Percentiles rank a stretch among this genome's conserved stretches.
Conservation (phyloP, 2,888 invertebrate genomes). For the Spilarctia lutea region DNA sequence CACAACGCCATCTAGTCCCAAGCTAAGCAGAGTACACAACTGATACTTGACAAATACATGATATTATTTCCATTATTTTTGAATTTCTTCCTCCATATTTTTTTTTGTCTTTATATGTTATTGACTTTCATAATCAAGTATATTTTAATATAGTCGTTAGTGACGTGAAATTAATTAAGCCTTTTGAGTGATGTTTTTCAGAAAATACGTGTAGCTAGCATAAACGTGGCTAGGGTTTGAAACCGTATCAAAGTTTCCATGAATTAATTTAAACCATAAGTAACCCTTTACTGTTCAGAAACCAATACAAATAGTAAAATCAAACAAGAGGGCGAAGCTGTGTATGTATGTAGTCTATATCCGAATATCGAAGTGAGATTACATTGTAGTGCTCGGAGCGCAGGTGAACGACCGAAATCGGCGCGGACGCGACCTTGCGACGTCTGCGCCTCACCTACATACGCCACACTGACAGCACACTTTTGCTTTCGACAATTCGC, state of each 20-base stretch:
- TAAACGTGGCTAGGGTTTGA: no score
- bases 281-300: neutral
- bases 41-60: no score
- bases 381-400: conserved; percentile 64
- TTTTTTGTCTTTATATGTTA: no score
- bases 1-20: no score
- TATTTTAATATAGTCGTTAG: no score
- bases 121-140: no score
- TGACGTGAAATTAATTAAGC: no score
- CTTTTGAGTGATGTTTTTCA: no score
- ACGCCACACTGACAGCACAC: conserved; percentile 80
- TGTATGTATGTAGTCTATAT: conserved; percentile 44
- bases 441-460: conserved; percentile 83
- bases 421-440: conserved; percentile 85
- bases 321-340: conserved; percentile 33
- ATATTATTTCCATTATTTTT: no score
- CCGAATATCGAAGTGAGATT: conserved; percentile 53
- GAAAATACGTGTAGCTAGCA: no score
- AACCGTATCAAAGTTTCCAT: neutral
- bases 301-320: conserved; percentile 3
- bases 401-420: conserved; percentile 84
- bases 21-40: no score
- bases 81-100: no score
- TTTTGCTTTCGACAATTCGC: conserved; percentile 85
- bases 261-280: neutral